Evolutionary conservation across 1,140 invertebrate genomes (phyloP), one percentile per base, ranked within the genome.

Genomic region (Drosophila mauritiana): DNA sequence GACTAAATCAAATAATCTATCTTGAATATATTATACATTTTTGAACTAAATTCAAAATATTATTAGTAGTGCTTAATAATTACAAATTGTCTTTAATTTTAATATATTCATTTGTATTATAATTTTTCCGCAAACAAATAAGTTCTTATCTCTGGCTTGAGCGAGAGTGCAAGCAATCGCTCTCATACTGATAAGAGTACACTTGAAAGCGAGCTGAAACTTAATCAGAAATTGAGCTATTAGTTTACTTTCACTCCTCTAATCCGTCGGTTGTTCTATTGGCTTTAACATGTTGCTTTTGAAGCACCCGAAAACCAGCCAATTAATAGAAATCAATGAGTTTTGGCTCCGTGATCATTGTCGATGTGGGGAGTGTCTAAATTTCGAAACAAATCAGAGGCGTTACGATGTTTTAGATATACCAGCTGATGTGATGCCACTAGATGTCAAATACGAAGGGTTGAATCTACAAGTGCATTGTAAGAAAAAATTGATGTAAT

Each of bases 301-400:
- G 7, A 73, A 55, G 25, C 70, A 88, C 46, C 57, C 79, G 0
- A 49, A 48, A 15, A 83, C 65, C 7, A 55, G 55, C 8, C 15
- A 74, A 49, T 55, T 17, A 7, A 36, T 90, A 3, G 55, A 90
- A 11, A 17, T 91, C 1, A 61, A 90, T 57, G 45, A 79, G 48
- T 90, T 91, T 57, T 91, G 90, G 90, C 61, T 91, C 13, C 69
- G 92, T 0, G 91, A 92, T 63, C 91, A 92, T 48, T 92, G 92
- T 55, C 77, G 80, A 1, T 92, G 92, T 56, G 56, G 4, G 10
- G 49, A 77, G 4, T 92, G 92, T 36, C 77, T 80, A 12, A 90
- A 91, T 64, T 39, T 52, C 34, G 84, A 84, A 22, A 92, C 90
- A 1, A 80, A 88, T 45, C 91, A 92, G 36, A 64, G 91, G 8